Percentiles rank a stretch among this genome's conserved stretches.
Conservation (phyloP, 2,888 invertebrate genomes). For the Apoderus coryli region DNA sequence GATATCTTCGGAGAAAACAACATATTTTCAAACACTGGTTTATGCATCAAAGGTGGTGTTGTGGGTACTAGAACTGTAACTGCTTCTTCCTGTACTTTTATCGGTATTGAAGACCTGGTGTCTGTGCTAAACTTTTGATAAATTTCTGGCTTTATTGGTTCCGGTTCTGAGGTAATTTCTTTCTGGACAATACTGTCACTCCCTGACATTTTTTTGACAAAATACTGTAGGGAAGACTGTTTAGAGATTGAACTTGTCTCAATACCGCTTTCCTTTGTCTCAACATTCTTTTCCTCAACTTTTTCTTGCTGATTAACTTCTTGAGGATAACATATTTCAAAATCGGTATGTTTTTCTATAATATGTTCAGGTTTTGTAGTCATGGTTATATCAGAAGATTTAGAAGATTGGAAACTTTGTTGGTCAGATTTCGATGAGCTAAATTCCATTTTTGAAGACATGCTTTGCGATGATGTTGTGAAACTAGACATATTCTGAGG, state of each 20-base stretch:
- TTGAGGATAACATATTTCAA: constrained; percentile 19
- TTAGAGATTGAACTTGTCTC: constrained; percentile 47
- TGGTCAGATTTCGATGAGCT: constrained; percentile 28
- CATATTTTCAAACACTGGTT: constrained; percentile 13
- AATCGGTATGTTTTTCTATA: constrained; percentile 22
- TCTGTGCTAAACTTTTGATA: constrained; percentile 30
- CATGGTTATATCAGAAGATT: constrained; percentile 28
- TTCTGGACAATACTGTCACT: constrained; percentile 31
- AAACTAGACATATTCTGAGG: no score
- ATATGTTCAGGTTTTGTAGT: constrained; percentile 29
- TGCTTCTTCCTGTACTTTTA: constrained; percentile 21
- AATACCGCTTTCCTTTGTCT: constrained; percentile 28
- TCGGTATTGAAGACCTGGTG: constrained; percentile 23
- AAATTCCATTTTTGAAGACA: constrained; percentile 26
- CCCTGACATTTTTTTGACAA: constrained; percentile 47
- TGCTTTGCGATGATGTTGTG: neutral
- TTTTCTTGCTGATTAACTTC: constrained; percentile 14
- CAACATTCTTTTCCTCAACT: constrained; percentile 20
- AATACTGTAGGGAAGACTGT: constrained; percentile 49
- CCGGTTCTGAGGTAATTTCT: constrained; percentile 27
- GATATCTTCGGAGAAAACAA: constrained; percentile 13
- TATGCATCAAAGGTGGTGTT: constrained; percentile 8
- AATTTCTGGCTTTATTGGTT: constrained; percentile 28
- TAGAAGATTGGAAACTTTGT: no score
- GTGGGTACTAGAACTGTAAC: constrained; percentile 7